Evolutionary conservation across 2,888 invertebrate species (phyloP), one percentile per base, ranked within the genome.

Genomic region (Ichneumoninae sp.): DNA sequence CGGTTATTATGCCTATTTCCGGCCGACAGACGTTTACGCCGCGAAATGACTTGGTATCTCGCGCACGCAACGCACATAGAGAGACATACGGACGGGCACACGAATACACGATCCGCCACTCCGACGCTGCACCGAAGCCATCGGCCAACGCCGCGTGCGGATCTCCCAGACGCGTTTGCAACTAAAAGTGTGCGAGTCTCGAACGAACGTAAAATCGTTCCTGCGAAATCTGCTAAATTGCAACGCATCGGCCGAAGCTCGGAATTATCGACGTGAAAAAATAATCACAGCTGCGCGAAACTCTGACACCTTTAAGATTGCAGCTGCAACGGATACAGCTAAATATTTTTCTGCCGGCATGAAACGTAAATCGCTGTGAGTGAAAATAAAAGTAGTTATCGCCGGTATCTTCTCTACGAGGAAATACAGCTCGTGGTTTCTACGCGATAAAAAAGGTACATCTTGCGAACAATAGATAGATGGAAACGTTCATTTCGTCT

Each of bases 1-100:
- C 89, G 88, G 86, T 90, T 89, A 90, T 91, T 91, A 89, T 90
- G 88, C 88, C 88, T 89, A 90, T 90, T 91, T 91, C 91, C 91
- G 91, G 88, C 87, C 87, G 87, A 30, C 71, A 82, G 80, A 86
- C 78, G 62, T 68, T 85, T 74, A 81, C 81, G 72, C 75, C 78
- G 71, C 62, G 84, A 82, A 87, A 82, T 85, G 76, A 71, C 72
- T 79, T 69, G 77, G 30, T 85, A 57, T 77, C 62, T 76, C 57
- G 19, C 33, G 50, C 54, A 71, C 33, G 40, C 44, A 75, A 40
- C 40, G 40, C 30, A 19, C 30, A 44, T 36, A 22, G 8, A 75
- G 52, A 33, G 19, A 19, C 76, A 26, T n/a, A 40, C 44, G 65
- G 66, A 75, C 75, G 50, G 76, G 36, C 54, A 33, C 74, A 33